phyloP scores from a whole-genome alignment of 2,888 invertebrate species.

The Buathra laborator region DNA sequence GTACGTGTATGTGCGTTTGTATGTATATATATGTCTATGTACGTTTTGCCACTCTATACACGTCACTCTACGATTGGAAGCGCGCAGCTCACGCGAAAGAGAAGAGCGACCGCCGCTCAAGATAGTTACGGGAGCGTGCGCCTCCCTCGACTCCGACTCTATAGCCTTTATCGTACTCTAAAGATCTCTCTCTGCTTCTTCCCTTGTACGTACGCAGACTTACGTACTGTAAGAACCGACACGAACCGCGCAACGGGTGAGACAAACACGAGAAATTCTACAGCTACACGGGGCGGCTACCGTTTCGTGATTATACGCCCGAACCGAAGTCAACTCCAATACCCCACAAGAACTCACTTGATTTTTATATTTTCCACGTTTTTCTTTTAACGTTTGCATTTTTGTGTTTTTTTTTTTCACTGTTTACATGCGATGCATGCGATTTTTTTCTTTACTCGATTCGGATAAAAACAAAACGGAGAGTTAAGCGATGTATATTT shows the following conservation, averaged over 20 bases:
- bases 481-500: neutral
- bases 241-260: slow-evolving; percentile 35
- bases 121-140: slow-evolving; percentile 81
- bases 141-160: slow-evolving; percentile 74
- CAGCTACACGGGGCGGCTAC: slow-evolving; percentile 55
- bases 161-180: slow-evolving; percentile 74
- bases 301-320: slow-evolving; percentile 60
- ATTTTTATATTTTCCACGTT: neutral
- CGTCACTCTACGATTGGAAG: slow-evolving; percentile 32
- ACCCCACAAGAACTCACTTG: neutral
- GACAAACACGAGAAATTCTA: slow-evolving; percentile 31
- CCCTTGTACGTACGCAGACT: slow-evolving; percentile 61
- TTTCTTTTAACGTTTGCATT: neutral
- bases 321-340: slow-evolving; percentile 12
- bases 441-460: neutral
- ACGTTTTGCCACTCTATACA: slow-evolving; percentile 20
- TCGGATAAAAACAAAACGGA: neutral
- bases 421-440: neutral
- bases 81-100: slow-evolving; percentile 57
- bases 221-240: slow-evolving; percentile 49
- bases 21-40: neutral
- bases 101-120: slow-evolving; percentile 66
- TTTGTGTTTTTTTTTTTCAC: neutral
- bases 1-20: neutral
- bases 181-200: slow-evolving; percentile 69